Conservation (phyloP, 2,888 invertebrate species). For the Xylocampa areola region DNA sequence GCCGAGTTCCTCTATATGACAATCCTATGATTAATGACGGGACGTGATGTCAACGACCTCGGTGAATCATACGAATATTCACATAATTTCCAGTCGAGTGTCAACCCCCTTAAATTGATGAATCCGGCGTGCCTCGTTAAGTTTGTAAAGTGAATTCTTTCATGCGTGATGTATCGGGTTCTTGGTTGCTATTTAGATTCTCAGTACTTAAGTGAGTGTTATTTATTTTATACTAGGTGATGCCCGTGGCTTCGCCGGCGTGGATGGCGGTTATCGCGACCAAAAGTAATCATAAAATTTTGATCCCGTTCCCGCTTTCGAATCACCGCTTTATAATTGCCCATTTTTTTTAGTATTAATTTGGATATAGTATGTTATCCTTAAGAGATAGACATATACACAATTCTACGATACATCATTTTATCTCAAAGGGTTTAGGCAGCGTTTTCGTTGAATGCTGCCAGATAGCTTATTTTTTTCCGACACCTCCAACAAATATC, state of each 20-base stretch:
- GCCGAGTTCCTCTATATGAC: conserved; percentile 56
- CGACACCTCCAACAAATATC: too few species aligned
- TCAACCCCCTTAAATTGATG: conserved; percentile 61
- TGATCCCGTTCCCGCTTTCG: too few species aligned
- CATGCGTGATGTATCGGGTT: conserved; percentile 36
- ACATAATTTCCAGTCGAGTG: conserved; percentile 51
- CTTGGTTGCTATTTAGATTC: conserved; percentile 27
- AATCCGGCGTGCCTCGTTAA: conserved; percentile 49
- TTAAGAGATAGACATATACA: too few species aligned
- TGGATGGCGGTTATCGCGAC: too few species aligned
- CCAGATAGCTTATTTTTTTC: too few species aligned
- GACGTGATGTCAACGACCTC: conserved; percentile 56
- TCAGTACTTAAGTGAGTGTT: background rate
- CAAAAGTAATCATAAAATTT: background rate
- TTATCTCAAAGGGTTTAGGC: too few species aligned
- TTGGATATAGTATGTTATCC: too few species aligned
- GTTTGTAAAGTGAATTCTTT: conserved; percentile 54
- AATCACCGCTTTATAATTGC: too few species aligned
- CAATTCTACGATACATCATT: too few species aligned
- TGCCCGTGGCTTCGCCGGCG: too few species aligned
- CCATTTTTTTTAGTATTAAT: too few species aligned
- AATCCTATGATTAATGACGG: conserved; percentile 69
- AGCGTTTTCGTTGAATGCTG: too few species aligned
- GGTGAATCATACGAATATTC: conserved; percentile 62
- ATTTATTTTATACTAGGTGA: background rate